These are phyloP conservation scores for Progne subis DNA, from an alignment of 2,113 vertebrate genomes.

Conservation along the genomic window DNA sequence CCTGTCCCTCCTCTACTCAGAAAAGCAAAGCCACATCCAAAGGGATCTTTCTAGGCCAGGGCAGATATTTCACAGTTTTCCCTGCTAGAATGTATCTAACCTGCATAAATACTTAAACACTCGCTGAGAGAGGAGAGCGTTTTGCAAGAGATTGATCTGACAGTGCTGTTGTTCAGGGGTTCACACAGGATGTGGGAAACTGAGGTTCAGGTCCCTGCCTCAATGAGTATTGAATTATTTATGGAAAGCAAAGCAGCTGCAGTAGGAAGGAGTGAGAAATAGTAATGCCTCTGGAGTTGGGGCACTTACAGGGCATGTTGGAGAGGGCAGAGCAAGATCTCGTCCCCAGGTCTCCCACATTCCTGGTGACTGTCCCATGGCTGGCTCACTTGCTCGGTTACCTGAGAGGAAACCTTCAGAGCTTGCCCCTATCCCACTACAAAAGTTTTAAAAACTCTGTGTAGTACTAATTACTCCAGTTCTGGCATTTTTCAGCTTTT, in stretches of 20 bases:
- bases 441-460: not conserved
- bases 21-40: not conserved
- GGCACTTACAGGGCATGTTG: not conserved
- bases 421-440: not conserved
- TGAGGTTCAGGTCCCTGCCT: conserved; percentile 32
- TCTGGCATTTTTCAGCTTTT: not conserved
- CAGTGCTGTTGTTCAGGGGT: not conserved
- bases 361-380: not conserved
- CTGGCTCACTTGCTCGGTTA: not conserved
- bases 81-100: not conserved
- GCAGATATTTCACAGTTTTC: not conserved
- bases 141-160: conserved; percentile 33
- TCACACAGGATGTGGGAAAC: conserved; percentile 56
- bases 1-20: not conserved
- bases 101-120: conserved; percentile 58
- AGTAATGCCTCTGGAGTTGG: not conserved
- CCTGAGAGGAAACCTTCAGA: not conserved
- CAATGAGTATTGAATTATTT: conserved; percentile 33
- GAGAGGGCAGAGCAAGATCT: not conserved
- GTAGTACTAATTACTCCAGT: not conserved
- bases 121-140: not conserved
- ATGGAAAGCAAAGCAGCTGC: conserved; percentile 3
- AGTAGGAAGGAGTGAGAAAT: not conserved
- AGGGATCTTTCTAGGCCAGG: not conserved
- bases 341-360: not conserved